Base-by-base conservation (phyloP, 2,797 vertebrate species). In the Enoplosus armatus region DNA sequence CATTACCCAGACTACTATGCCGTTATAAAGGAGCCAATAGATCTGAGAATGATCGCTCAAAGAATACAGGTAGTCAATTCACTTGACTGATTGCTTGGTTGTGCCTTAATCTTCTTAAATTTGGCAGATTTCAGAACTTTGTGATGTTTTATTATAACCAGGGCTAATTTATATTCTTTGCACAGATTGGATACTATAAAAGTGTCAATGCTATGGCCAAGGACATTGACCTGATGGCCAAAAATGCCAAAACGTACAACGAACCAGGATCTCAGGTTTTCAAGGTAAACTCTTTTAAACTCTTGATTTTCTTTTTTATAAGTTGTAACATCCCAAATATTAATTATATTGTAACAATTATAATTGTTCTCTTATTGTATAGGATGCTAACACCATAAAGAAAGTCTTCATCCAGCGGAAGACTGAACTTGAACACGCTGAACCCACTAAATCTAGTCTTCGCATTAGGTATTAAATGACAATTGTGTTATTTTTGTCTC, bases 1-100 rank as follows among this genome's bases (percentile, higher is more conserved):
- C 98, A 99, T 97, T 99, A 99, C 93, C 98, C 98, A 93, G 98
- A 99, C 94, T 99, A 99, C 95, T 99, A 99, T 95, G 98, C 98
- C 90, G 95, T 99, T 91, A 99, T 99, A 93, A 99, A 99, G 92
- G 98, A 99, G 72, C 98, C 98, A 79, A 98, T 99, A 87, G 98
- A 99, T 96, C 95, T 99, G 85, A 97, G 98, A 94, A 94, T 96
- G 26, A 96, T 99, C 72, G 95, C 98, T 89, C 98, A 99, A 90
- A 97, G 96, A 92, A 99, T 99, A 94, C 98, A 99, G 98, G 98
- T 99, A 91, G 0, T 22, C 1, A n/a, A 6, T 61, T 55, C 8
- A 5, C 24, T 65, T 33, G 1, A 68, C 6, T 3, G 1, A 67
- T 33, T 69, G 15, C 7, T 50, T 26, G 41, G 9, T 50, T 59